These are phyloP conservation scores for Holothuria scabra DNA, from an alignment of 53 echinoderm and acorn worm genomes.

Conservation along the genomic window DNA sequence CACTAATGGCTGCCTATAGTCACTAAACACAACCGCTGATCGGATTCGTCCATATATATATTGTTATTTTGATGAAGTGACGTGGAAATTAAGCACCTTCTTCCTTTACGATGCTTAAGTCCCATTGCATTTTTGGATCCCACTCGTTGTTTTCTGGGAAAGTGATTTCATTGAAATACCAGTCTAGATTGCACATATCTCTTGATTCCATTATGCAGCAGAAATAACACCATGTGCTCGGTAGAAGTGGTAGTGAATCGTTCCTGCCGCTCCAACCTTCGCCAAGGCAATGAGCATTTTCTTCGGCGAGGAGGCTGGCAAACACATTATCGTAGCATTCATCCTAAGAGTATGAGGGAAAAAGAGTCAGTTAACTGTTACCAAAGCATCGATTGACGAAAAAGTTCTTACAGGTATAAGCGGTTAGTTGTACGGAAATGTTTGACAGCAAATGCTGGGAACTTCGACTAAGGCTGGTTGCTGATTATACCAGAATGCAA, in stretches of 20 bases:
- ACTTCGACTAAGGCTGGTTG: too few species aligned
- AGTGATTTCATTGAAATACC: slow-evolving; percentile 16
- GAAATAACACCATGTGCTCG: slow-evolving; percentile 61
- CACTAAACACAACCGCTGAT: too few species aligned
- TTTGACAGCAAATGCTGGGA: too few species aligned
- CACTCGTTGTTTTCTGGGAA: slow-evolving; percentile 70
- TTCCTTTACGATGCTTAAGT: slow-evolving; percentile 19
- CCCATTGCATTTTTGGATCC: slow-evolving; percentile 75
- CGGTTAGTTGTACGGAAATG: too few species aligned
- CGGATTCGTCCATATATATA: too few species aligned
- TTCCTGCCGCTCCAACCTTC: slow-evolving; percentile 43
- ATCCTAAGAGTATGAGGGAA: slow-evolving; percentile 47
- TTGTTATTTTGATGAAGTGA: too few species aligned
- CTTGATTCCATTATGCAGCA: slow-evolving; percentile 54
- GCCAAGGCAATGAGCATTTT: slow-evolving; percentile 44
- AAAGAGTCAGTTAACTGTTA: too few species aligned
- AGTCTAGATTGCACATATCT: slow-evolving; percentile 51
- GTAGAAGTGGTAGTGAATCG: slow-evolving; percentile 41
- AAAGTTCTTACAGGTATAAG: too few species aligned
- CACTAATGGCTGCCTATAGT: too few species aligned
- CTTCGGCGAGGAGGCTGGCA: slow-evolving; percentile 52
- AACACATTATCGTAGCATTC: slow-evolving; percentile 76
- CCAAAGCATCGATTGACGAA: too few species aligned
- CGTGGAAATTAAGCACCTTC: background rate
- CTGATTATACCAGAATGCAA: too few species aligned